Base-by-base conservation (phyloP, 2,113 vertebrate species). In the Myocastor coypus region DNA sequence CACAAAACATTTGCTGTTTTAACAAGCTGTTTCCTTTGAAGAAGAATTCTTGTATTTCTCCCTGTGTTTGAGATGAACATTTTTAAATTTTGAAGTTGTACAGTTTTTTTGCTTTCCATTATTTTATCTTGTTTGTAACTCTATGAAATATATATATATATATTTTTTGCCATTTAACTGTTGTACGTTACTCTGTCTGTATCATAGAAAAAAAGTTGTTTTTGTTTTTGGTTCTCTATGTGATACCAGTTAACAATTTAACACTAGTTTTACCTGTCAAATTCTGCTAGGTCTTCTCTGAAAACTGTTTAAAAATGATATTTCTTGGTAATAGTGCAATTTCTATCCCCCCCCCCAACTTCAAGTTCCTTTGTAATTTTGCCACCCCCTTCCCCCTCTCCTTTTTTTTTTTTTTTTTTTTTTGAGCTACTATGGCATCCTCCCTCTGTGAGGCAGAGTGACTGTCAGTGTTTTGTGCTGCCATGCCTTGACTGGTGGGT, bases 211-310 rank as follows among this genome's bases (percentile, higher is more conserved):
- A 90, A 61, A 93, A 32, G 97, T 96, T 97, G 98, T 95, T 89
- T 98, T 98, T 97, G 98, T 96, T 98, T 98, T 98, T 52, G 97
- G 92, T 98, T 98, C 97, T 98, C 95, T 98, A 7, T 98, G 98
- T 98, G 98, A 99, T 98, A 98, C 99, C 98, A 99, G 98, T 99
- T 99, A 98, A 98, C 98, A 97, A 97, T 98, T 98, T 98, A 99
- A 99, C 99, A 99, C 98, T 98, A 99, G 99, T 98, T 99, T 99
- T 99, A 98, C 94, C 99, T 99, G 98, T 99, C 98, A 98, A 97
- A 98, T 98, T 98, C 98, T 98, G 81, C 98, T 96, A 98, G 98
- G 97, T 97, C 97, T 98, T 98, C 98, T 98, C 96, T 95, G 96
- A 96, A 98, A 98, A 96, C 94, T 94, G 95, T 98, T 98, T 96